These are phyloP conservation scores for Neomonachus schauinslandi DNA, from an alignment of 2,113 vertebrate genomes.

Conservation along the genomic window DNA sequence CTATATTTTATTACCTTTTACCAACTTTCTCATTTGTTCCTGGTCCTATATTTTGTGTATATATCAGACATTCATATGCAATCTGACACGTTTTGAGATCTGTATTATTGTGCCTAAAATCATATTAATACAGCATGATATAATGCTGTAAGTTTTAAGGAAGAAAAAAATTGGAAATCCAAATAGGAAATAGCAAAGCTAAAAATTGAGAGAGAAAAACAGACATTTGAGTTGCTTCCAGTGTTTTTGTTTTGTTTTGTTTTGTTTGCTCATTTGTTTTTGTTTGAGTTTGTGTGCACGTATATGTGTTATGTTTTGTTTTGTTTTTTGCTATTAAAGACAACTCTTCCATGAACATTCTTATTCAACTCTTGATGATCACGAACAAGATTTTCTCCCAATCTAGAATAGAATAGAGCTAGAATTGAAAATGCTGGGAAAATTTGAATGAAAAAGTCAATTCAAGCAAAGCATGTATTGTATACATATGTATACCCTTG, in stretches of 20 bases:
- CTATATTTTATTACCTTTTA: neutral
- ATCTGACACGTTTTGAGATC: neutral
- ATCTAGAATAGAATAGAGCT: neutral
- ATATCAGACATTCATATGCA: neutral
- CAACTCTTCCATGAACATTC: neutral
- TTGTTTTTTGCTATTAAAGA: neutral
- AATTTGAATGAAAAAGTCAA: neutral
- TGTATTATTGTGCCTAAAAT: neutral
- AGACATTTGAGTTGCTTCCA: neutral
- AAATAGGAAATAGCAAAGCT: neutral
- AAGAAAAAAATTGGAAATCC: neutral
- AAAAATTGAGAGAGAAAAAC: neutral
- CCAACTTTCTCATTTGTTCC: neutral
- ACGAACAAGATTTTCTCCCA: neutral
- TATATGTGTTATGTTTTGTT: neutral
- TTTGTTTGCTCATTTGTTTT: neutral
- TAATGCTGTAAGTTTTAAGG: neutral
- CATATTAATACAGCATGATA: neutral
- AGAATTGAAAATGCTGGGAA: neutral
- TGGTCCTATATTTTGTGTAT: neutral
- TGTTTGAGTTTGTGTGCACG: neutral
- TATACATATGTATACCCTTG: conserved; percentile 59
- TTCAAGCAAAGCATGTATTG: neutral
- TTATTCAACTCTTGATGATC: neutral
- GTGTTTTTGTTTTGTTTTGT: neutral